Base-by-base conservation (phyloP, 2,888 invertebrate genomes). In the Pimpla rufipes region DNA sequence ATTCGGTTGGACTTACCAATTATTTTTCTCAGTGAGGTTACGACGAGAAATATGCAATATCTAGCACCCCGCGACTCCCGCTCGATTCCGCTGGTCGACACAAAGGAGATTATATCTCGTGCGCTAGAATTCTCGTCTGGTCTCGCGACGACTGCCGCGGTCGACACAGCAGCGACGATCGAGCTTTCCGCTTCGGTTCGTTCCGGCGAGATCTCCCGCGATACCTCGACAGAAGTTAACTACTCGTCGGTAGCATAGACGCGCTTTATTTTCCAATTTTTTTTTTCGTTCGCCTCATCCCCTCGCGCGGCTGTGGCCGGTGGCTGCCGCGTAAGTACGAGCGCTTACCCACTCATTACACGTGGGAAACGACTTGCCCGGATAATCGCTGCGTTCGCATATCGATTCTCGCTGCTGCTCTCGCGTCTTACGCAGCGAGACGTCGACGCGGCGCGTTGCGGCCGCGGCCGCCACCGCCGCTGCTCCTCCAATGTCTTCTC, bases 351-450 rank as follows among this genome's bases (percentile, higher is more conserved):
- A 62, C 80, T 87, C 84, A 74, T 85, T 85, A 84, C 79, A 82
- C 87, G 88, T 88, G 88, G 88, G 88, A 88, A 81, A 88, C 86
- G 80, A 88, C 86, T 88, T 86, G 83, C 84, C 80, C 74, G 85
- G 85, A 87, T 88, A 86, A 87, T 88, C 85, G 86, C 29, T 75
- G 79, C 81, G 79, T 85, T 84, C 85, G 66, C 74, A 78, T 86
- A 87, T 88, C 85, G 88, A 88, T 85, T 84, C 84, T 85, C 57
- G 81, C 37, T 37, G 47, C 62, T 42, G 66, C 78, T 47, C 29
- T 29, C 29, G 29, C 29, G 29, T 55, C 64, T 76, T 62, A 68
- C 40, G 62, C 42, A 42, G 37, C 40, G 29, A 37, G 64, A 64
- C 37, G 52, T 52, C 45, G 47, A 52, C 64, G 23, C 29, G 10